phyloP scores from a whole-genome alignment of 2,888 invertebrate species.

The Bembecia ichneumoniformis region DNA sequence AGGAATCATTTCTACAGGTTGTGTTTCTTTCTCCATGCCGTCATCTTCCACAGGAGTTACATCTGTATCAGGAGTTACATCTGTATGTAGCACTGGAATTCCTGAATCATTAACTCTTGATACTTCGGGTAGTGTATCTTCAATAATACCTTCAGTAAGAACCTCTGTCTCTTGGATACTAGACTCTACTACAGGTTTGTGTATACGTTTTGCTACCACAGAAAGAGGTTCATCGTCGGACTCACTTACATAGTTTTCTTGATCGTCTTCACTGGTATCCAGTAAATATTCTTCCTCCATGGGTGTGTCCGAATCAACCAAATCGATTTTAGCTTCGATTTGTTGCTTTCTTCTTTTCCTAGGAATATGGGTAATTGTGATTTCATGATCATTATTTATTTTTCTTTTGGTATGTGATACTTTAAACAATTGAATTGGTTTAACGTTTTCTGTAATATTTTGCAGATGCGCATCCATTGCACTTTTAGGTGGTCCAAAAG shows the following conservation, averaged over 20 bases:
- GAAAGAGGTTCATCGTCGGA: constrained; percentile 54
- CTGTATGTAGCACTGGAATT: no score
- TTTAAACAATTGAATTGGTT: constrained; percentile 29
- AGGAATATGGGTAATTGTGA: constrained; percentile 2
- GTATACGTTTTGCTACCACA: constrained; percentile 31
- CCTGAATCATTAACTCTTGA: no score
- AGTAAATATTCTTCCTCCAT: constrained; percentile 23
- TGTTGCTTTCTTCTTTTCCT: constrained; percentile 2
- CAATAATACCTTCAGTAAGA: no score
- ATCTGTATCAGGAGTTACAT: no score
- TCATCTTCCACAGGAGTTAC: not conserved
- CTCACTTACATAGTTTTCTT: constrained; percentile 10
- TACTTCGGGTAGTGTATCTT: no score
- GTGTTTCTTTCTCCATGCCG: not conserved
- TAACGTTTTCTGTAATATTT: constrained; percentile 3
- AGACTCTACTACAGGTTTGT: not conserved
- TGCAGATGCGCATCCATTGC: no score
- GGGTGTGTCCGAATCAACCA: constrained; percentile 24
- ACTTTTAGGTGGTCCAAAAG: no score
- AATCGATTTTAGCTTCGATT: constrained; percentile 19
- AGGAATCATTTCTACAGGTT: not conserved
- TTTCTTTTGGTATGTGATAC: constrained; percentile 8
- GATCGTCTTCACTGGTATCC: constrained; percentile 5
- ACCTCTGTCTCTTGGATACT: not conserved
- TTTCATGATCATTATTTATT: constrained; percentile 5